phyloP scores from a whole-genome alignment of 2,113 vertebrate genomes.

The Brevimyrus niger region DNA sequence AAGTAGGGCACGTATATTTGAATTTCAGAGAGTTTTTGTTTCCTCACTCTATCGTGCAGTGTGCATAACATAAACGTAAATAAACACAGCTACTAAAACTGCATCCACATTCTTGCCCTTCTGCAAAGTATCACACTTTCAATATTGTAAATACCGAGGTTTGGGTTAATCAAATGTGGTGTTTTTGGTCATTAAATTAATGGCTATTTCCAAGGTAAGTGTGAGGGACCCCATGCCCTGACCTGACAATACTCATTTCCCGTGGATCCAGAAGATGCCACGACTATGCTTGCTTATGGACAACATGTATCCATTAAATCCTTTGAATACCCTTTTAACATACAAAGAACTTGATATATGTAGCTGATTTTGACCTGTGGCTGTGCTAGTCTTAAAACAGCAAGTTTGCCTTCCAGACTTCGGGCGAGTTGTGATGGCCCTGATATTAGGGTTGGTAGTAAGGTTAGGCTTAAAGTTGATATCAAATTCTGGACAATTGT shows the following conservation, averaged over 20 bases:
- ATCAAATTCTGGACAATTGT: not conserved
- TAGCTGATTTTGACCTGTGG: not conserved
- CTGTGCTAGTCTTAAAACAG: not conserved
- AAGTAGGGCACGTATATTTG: not conserved
- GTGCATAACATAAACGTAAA: not conserved
- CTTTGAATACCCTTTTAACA: not conserved
- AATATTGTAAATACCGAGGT: not conserved
- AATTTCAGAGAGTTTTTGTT: not conserved
- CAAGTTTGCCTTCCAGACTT: not conserved
- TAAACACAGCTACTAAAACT: not conserved
- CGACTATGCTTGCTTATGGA: not conserved
- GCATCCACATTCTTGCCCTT: not conserved
- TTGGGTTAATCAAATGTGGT: not conserved
- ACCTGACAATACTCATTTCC: not conserved
- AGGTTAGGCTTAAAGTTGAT: not conserved
- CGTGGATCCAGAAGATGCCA: not conserved
- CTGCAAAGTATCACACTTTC: not conserved
- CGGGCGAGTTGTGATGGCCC: not conserved
- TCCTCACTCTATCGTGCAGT: not conserved
- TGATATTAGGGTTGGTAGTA: not conserved
- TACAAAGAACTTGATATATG: not conserved
- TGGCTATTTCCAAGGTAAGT: not conserved
- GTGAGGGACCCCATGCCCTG: not conserved
- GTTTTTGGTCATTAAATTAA: not conserved
- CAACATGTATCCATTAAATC: not conserved